Percentiles rank a stretch among this genome's conserved stretches.
These are phyloP conservation scores for Brachyhypopomus occidentalis DNA, from an alignment of 2,113 vertebrate species.

Conservation along the genomic window DNA sequence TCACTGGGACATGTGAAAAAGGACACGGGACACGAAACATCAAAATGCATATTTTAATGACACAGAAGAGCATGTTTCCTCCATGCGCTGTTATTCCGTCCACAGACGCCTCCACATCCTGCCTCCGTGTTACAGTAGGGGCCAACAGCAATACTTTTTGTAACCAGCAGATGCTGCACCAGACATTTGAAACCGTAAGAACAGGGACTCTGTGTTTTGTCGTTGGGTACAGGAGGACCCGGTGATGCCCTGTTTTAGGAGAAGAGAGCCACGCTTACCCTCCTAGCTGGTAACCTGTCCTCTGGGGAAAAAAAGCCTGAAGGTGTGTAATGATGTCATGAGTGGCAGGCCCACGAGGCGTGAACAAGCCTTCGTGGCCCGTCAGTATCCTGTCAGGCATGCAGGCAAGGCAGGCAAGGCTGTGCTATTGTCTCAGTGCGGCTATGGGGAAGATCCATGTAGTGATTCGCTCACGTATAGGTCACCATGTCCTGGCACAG, in stretches of 20 bases:
- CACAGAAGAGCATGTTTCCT: neutral
- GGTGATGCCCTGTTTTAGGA: neutral
- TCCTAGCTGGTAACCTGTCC: neutral
- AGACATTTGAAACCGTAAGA: conserved; percentile 50
- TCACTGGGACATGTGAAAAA: too few species aligned
- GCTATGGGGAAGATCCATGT: neutral
- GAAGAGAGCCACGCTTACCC: neutral
- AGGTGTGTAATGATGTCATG: neutral
- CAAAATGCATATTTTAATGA: neutral
- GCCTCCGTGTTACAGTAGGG: neutral
- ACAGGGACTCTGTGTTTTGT: neutral
- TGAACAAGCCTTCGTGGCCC: conserved; percentile 19
- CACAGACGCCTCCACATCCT: neutral
- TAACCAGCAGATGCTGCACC: conserved; percentile 65
- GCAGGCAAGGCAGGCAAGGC: neutral
- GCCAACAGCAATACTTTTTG: conserved; percentile 53
- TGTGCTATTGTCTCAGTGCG: neutral
- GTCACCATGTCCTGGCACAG: neutral
- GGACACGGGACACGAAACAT: neutral
- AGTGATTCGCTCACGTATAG: neutral
- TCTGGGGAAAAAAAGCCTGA: neutral
- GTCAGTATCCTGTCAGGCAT: conserved; percentile 25
- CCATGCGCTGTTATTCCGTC: neutral
- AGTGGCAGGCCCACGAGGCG: neutral
- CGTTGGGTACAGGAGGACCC: neutral